A percentile compares a stretch with the other conserved stretches of the same genome.
phyloP scores from a whole-genome alignment of 2,113 vertebrate genomes.

The Gobius niger region DNA sequence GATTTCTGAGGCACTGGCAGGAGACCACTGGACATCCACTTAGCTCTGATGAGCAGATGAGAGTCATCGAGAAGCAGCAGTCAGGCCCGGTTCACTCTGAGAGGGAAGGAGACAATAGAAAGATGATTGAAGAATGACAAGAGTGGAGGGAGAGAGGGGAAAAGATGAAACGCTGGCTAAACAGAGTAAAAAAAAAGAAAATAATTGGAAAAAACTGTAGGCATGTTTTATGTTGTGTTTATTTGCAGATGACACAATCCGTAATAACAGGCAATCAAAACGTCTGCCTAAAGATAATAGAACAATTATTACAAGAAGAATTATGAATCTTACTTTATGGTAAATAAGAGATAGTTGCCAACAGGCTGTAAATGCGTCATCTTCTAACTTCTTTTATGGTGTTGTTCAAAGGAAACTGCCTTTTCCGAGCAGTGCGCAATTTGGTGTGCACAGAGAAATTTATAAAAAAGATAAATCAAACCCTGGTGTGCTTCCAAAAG shows the following conservation, averaged over 20 bases:
- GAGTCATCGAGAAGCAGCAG: conserved; percentile 48
- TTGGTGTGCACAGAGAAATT: too few species aligned
- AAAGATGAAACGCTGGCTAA: neutral
- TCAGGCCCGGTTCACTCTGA: conserved; percentile 38
- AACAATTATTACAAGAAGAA: too few species aligned
- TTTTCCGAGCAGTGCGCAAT: too few species aligned
- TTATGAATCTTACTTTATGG: neutral
- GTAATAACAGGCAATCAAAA: too few species aligned
- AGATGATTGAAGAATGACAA: neutral
- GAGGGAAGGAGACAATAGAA: conserved; percentile 34
- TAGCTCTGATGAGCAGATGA: conserved; percentile 51
- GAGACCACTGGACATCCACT: conserved; percentile 27
- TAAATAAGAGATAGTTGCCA: neutral
- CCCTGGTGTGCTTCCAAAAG: neutral
- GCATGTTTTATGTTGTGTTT: too few species aligned
- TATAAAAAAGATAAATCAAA: neutral
- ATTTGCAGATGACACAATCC: too few species aligned
- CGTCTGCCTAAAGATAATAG: too few species aligned
- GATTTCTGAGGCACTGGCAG: neutral
- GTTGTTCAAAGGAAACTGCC: too few species aligned
- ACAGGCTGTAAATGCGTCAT: too few species aligned
- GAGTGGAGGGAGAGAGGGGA: neutral
- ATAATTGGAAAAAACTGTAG: too few species aligned
- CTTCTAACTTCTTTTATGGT: too few species aligned
- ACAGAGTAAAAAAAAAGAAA: neutral